Percentiles rank a stretch among this genome's conserved stretches.
Evolutionary conservation across 2,888 invertebrate genomes (phyloP).

Genomic region (Caenorhabditis sp.): DNA sequence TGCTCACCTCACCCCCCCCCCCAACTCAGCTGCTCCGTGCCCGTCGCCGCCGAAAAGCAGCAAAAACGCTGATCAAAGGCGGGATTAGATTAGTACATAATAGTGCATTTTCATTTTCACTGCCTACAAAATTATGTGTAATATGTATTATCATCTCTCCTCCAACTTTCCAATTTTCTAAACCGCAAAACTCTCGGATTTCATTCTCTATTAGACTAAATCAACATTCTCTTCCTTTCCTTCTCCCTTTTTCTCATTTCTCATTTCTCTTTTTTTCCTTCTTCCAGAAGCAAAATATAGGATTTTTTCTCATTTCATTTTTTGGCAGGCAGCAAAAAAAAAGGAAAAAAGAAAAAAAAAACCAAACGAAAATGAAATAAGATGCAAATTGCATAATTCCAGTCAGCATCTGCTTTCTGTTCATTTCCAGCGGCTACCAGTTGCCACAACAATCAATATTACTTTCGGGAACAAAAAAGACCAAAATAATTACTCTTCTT

Average conservation of each 20-base stretch:
- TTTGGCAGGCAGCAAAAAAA: background rate
- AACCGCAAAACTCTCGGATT: constrained; percentile 6
- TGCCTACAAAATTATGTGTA: background rate
- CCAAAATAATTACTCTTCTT: constrained; percentile 43
- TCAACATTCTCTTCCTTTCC: constrained; percentile 24
- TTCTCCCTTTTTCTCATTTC: background rate
- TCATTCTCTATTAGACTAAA: constrained; percentile 44
- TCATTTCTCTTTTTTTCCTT: background rate
- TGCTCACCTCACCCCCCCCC: too few species aligned
- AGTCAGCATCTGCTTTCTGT: constrained; percentile 8
- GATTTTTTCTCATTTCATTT: constrained; percentile 5
- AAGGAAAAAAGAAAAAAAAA: too few species aligned
- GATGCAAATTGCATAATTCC: constrained; percentile 60
- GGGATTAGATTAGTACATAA: too few species aligned
- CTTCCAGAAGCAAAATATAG: constrained; percentile 1
- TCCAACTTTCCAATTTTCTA: constrained; percentile 11
- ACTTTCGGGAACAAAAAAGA: constrained; percentile 9
- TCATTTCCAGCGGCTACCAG: background rate
- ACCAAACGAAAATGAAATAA: constrained; percentile 56
- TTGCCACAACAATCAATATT: constrained; percentile 23
- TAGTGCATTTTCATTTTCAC: too few species aligned
- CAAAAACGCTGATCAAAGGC: too few species aligned
- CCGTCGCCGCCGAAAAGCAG: too few species aligned
- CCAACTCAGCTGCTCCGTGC: too few species aligned
- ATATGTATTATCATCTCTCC: background rate